These are phyloP conservation scores for Myotis myotis DNA, from an alignment of 2,797 vertebrate species.

Conservation along the genomic window DNA sequence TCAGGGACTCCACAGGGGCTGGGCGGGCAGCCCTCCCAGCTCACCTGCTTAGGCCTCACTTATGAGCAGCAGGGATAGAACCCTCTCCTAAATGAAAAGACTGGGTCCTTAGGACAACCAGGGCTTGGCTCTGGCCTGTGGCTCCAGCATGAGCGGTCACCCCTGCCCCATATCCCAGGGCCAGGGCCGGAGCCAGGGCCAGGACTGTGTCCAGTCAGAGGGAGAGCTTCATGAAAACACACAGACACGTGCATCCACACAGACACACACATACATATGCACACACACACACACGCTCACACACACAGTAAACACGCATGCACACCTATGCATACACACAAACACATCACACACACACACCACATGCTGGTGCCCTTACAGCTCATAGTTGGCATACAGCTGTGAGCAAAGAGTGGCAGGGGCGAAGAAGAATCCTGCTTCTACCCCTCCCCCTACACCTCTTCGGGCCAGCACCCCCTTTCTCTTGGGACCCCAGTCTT, in stretches of 20 bases:
- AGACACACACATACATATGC: too few species aligned
- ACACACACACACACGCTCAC: not conserved
- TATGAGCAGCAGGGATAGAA: slow-evolving; percentile 78
- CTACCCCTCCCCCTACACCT: too few species aligned
- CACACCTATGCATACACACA: not conserved
- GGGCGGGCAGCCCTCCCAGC: slow-evolving; percentile 78
- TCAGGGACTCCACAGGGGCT: slow-evolving; percentile 68
- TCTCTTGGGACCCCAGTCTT: not conserved
- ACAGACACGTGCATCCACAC: not conserved
- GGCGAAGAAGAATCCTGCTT: not conserved
- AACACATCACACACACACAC: accelerated
- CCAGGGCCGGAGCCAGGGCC: too few species aligned
- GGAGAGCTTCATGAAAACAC: too few species aligned
- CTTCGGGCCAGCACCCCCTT: not conserved
- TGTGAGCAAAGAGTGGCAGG: accelerated
- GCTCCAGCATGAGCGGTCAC: slow-evolving; percentile 61
- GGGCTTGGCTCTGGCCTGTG: slow-evolving; percentile 51
- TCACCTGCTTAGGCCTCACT: slow-evolving; percentile 82
- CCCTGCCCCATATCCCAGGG: not conserved
- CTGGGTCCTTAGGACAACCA: slow-evolving; percentile 85
- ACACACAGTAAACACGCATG: too few species aligned
- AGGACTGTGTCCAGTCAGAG: not conserved
- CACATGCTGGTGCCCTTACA: accelerated
- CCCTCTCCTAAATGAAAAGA: slow-evolving; percentile 85
- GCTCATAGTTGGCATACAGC: accelerated